Conservation (phyloP, 2,113 vertebrate genomes). For the Oncorhynchus kisutch region DNA sequence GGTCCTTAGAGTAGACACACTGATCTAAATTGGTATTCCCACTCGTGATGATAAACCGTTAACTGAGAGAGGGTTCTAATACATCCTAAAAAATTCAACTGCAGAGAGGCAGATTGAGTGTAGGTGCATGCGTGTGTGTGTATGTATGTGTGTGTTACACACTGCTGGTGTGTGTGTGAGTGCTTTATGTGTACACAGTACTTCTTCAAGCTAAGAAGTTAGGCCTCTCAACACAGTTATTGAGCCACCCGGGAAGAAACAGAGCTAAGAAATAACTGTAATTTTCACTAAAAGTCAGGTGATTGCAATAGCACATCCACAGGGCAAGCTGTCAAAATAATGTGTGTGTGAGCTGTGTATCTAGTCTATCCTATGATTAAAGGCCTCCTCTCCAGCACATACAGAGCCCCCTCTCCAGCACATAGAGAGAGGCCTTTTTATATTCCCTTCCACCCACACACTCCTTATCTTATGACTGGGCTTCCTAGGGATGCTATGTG, state of each 20-base stretch:
- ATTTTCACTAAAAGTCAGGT: not conserved
- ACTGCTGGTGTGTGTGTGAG: too few relatives aligned
- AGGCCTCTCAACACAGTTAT: not conserved
- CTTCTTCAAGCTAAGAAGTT: too few relatives aligned
- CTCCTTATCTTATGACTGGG: not conserved
- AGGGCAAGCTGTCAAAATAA: conserved; percentile 36
- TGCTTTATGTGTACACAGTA: not conserved
- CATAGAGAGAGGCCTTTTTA: not conserved
- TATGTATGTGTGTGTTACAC: too few relatives aligned
- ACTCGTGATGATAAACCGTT: not conserved
- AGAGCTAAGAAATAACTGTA: not conserved
- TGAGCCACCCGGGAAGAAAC: not conserved
- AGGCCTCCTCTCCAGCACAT: not conserved
- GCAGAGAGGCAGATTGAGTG: not conserved
- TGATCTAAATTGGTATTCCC: not conserved
- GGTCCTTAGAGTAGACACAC: not conserved
- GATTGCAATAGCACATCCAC: not conserved
- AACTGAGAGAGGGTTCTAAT: not conserved
- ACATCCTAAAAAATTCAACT: not conserved
- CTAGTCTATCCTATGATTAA: not conserved
- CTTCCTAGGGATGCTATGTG: not conserved
- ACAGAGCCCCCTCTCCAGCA: not conserved
- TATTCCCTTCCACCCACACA: not conserved
- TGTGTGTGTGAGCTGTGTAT: conserved; percentile 13
- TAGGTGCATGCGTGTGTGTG: not conserved